Percentiles rank a stretch among this genome's conserved stretches.
These are phyloP conservation scores for Odobenus rosmarus DNA, from an alignment of 2,113 vertebrate species.

Conservation along the genomic window DNA sequence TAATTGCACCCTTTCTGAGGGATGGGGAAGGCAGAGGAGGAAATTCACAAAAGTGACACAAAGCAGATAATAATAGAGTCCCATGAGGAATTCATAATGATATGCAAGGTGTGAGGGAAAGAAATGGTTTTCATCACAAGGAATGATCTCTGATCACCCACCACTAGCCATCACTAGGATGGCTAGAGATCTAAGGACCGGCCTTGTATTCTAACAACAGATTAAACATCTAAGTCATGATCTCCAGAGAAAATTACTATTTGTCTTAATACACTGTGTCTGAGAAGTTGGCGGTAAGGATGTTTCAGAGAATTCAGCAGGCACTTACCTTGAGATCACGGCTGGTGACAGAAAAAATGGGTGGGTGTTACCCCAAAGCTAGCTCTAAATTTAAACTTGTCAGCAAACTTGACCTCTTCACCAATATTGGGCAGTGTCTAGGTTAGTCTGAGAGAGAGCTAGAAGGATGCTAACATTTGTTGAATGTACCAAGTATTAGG, in stretches of 20 bases:
- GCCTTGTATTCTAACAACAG: not conserved
- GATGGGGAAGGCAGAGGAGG: conserved; percentile 77
- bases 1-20: conserved; percentile 79
- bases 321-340: not conserved
- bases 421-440: not conserved
- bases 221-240: not conserved
- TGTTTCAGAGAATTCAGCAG: not conserved
- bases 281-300: not conserved
- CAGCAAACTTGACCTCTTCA: not conserved
- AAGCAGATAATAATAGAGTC: conserved; percentile 59
- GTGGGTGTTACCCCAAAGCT: not conserved
- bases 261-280: not conserved
- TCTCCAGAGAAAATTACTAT: not conserved
- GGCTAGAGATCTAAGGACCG: not conserved
- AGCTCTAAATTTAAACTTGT: not conserved
- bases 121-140: conserved; percentile 70
- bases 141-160: conserved; percentile 59
- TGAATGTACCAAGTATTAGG: not conserved
- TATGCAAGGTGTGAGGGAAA: conserved; percentile 68
- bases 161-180: conserved; percentile 54
- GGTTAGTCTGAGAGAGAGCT: not conserved
- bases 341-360: not conserved
- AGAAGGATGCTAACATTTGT: not conserved
- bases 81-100: conserved; percentile 69
- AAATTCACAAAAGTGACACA: conserved; percentile 66